These are phyloP conservation scores for Phylloscopus whistleri DNA, from an alignment of 2,113 vertebrate species.

Conservation along the genomic window DNA sequence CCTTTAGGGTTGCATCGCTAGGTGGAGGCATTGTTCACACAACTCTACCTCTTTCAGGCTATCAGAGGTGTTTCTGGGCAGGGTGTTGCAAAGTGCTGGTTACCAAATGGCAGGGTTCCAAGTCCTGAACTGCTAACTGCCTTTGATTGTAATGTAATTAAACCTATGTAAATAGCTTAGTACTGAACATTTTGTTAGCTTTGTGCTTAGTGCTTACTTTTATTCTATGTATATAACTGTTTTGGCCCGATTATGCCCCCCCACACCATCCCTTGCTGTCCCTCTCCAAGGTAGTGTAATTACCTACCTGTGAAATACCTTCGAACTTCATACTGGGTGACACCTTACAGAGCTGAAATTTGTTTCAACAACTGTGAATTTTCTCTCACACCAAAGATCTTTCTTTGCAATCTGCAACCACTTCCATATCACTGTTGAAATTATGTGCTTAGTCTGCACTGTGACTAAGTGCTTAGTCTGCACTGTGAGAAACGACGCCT, in stretches of 20 bases:
- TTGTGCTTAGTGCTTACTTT: background rate
- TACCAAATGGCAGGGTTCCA: background rate
- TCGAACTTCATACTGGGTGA: background rate
- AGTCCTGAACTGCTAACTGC: background rate
- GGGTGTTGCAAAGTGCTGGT: background rate
- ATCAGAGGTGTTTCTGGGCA: accelerated
- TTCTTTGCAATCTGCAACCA: background rate
- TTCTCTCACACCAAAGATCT: background rate
- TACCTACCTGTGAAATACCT: background rate
- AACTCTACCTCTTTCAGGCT: background rate
- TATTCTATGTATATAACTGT: background rate
- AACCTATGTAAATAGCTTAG: background rate
- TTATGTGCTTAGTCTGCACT: too few relatives aligned
- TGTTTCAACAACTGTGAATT: background rate
- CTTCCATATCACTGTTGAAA: background rate
- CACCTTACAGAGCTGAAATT: background rate
- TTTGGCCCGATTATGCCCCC: background rate
- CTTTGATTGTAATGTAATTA: background rate
- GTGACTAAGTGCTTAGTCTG: background rate
- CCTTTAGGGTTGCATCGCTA: background rate
- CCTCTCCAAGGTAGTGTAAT: background rate
- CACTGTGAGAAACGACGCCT: background rate
- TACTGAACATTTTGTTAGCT: background rate
- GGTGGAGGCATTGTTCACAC: background rate
- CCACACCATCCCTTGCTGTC: background rate